A percentile compares a stretch with the other conserved stretches of the same genome.
These are phyloP conservation scores for Harpagifer antarcticus DNA, from an alignment of 2,797 vertebrate species.

Conservation along the genomic window DNA sequence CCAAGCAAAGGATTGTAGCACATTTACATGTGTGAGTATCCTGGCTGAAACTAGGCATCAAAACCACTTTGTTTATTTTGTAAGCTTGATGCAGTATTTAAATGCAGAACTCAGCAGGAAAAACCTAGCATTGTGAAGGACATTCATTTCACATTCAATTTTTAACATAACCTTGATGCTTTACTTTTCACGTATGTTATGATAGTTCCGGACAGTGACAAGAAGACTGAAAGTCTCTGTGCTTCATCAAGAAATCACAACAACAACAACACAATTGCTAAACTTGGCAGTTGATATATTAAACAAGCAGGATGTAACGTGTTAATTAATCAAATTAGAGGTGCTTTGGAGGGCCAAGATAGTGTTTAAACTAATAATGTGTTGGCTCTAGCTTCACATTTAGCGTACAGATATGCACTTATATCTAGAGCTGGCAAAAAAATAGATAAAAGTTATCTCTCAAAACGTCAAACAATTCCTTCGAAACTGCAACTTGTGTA, in stretches of 20 bases:
- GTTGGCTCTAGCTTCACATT: background rate
- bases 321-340: background rate
- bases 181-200: too few species aligned
- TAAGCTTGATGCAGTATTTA: background rate
- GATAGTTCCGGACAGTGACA: background rate
- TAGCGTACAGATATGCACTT: background rate
- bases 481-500: background rate
- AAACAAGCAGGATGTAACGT: background rate
- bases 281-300: background rate
- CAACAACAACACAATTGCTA: background rate
- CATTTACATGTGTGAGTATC: background rate
- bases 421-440: background rate
- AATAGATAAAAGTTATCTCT: background rate
- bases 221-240: background rate
- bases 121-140: background rate
- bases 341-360: background rate
- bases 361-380: background rate
- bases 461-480: constrained; percentile 2
- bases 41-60: background rate
- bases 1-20: background rate
- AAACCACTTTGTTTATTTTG: background rate
- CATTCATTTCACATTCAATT: background rate
- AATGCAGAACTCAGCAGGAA: background rate
- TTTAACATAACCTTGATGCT: background rate
- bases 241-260: background rate